Evolutionary conservation across 2,113 vertebrate species (phyloP).

Genomic region (Scophthalmus maximus): DNA sequence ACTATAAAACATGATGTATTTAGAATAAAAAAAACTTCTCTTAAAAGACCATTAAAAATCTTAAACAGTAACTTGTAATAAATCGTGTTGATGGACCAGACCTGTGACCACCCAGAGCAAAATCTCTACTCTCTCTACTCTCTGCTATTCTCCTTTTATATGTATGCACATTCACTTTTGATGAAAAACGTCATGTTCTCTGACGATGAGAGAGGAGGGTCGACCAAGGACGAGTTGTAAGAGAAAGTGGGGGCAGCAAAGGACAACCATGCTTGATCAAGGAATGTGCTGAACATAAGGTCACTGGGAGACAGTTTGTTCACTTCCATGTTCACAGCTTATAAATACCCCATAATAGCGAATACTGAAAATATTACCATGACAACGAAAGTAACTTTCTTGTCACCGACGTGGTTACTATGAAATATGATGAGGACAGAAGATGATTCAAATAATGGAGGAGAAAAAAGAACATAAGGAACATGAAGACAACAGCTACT

Average conservation of each 20-base stretch:
- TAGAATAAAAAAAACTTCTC: neutral
- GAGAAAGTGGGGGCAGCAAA: too few species aligned
- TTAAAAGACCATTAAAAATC: neutral
- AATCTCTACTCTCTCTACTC: too few species aligned
- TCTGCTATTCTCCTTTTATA: slow-evolving; percentile 7
- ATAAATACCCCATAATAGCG: neutral
- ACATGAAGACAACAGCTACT: too few species aligned
- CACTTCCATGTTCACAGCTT: neutral
- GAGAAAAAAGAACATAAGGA: neutral
- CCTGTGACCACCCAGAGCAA: too few species aligned
- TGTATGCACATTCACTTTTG: neutral
- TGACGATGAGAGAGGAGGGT: too few species aligned
- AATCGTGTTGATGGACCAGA: too few species aligned
- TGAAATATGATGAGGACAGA: too few species aligned
- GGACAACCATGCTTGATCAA: neutral
- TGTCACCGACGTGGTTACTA: too few species aligned
- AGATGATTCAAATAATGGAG: slow-evolving; percentile 1
- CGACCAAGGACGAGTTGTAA: too few species aligned
- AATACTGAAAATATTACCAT: neutral
- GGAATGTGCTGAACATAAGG: neutral
- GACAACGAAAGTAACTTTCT: slow-evolving; percentile 10
- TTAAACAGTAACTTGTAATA: too few species aligned
- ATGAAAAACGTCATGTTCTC: too few species aligned
- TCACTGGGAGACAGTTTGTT: neutral
- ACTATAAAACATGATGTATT: neutral